Evolutionary conservation across 2,888 invertebrate species (phyloP).

Genomic region (Leptothorax acervorum): DNA sequence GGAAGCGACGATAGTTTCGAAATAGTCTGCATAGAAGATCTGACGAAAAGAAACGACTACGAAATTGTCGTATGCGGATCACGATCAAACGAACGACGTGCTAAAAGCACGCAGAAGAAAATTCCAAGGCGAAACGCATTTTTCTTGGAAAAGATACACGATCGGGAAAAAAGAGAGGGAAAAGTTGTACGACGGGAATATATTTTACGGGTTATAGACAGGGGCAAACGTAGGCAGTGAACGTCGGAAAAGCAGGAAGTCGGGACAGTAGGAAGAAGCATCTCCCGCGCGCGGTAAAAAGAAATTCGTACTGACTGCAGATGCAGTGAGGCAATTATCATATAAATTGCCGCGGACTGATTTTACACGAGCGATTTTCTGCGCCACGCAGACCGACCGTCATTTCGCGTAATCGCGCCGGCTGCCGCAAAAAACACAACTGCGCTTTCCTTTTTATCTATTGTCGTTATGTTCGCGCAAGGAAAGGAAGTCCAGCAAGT

Average conservation of each 20-base stretch:
- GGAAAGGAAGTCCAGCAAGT: background rate
- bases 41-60: background rate
- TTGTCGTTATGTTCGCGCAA: background rate
- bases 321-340: conserved; percentile 78
- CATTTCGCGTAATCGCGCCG: conserved; percentile 43
- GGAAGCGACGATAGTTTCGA: background rate
- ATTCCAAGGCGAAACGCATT: conserved; percentile 11
- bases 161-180: background rate
- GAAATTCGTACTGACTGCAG: conserved; percentile 56
- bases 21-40: background rate
- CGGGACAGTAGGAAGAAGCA: background rate
- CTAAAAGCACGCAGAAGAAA: conserved; percentile 2
- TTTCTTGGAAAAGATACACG: conserved; percentile 27
- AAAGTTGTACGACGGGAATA: conserved; percentile 20
- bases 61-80: conserved; percentile 7
- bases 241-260: conserved; percentile 8
- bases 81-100: background rate
- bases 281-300: conserved; percentile 53
- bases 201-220: conserved; percentile 37
- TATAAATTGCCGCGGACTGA: conserved; percentile 80
- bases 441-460: background rate
- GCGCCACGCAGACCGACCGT: conserved; percentile 12
- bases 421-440: conserved; percentile 12
- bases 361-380: conserved; percentile 58
- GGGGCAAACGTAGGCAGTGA: background rate